Evolutionary conservation across 2,888 invertebrate species (phyloP).

Genomic region (Acronicta leporina): DNA sequence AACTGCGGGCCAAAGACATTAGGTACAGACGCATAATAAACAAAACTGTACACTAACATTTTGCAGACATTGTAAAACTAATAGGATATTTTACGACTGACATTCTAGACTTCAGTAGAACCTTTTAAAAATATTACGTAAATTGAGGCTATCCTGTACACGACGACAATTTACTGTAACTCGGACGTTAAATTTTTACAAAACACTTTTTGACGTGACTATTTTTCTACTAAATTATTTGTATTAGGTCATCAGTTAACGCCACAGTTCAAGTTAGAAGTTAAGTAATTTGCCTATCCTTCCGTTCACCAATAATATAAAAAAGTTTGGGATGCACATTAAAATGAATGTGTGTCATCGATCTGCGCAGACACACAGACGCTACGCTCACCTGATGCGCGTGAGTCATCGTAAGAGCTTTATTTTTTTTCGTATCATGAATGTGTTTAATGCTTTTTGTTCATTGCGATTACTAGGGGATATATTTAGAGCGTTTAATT

Average conservation of each 20-base stretch:
- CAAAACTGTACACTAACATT: slow-evolving; percentile 25
- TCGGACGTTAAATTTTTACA: not conserved
- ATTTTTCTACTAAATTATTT: too few species aligned
- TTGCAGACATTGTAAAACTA: slow-evolving; percentile 41
- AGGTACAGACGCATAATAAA: slow-evolving; percentile 16
- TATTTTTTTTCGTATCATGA: slow-evolving; percentile 35
- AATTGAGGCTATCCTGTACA: slow-evolving; percentile 22
- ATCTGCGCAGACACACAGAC: slow-evolving; percentile 56
- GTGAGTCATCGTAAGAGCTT: slow-evolving; percentile 57
- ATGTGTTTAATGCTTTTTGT: slow-evolving; percentile 25
- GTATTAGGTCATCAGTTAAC: too few species aligned
- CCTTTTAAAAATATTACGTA: slow-evolving; percentile 24
- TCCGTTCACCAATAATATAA: slow-evolving; percentile 4
- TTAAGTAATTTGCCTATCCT: too few species aligned
- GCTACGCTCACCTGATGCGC: slow-evolving; percentile 60
- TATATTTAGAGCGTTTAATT: slow-evolving; percentile 37
- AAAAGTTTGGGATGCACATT: slow-evolving; percentile 7
- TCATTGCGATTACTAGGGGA: slow-evolving; percentile 12
- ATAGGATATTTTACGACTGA: slow-evolving; percentile 25
- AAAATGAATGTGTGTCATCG: slow-evolving; percentile 48
- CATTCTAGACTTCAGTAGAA: slow-evolving; percentile 24
- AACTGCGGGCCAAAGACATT: slow-evolving; percentile 24
- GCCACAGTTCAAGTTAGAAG: too few species aligned
- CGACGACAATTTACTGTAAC: slow-evolving; percentile 12
- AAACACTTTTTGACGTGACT: not conserved